Base-by-base conservation (phyloP, 2,888 invertebrate genomes). In the Pimpla rufipes region DNA sequence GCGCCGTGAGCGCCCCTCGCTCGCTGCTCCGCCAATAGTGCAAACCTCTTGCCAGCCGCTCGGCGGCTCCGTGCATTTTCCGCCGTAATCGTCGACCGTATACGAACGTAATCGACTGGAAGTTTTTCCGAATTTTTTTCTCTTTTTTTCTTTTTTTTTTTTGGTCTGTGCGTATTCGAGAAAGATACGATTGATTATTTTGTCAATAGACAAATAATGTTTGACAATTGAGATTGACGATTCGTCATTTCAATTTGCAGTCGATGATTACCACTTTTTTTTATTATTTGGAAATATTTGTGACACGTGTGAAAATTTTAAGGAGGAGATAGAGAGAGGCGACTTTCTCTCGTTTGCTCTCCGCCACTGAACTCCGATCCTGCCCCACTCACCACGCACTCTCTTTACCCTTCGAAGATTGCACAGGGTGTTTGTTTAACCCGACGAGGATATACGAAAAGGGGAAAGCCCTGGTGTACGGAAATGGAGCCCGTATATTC, bases 1-100 rank as follows among this genome's bases (percentile, higher is more conserved):
- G 57, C 74, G 74, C 62, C 47, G 74, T 62, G 62, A 59, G 57
- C 45, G 62, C 59, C 74, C 50, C 45, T 35, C 45, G 68, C 80
- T 70, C 77, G 50, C 37, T 73, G n/a, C 62, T 21, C 57, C 71
- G 66, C 57, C 81, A 45, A 47, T 74, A 59, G 45, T 37, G 18
- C 21, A 42, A 21, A 45, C 23, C 18, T 40, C 35, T 29, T 29
- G 5, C 13, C 62, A 66, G 66, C n/a, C 45, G 23, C n/a, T 13
- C 13, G 42, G 42, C 66, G 23, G 5, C 13, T 5, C 1, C 62
- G n/a, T n/a, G 37, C 7, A 18, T 18, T 62, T 37, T 62, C 23
- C n/a, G 16, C 6, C n/a, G 7, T 7, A 11, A 50, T 50, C 50
- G 3, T 50, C 16, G n/a, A 6, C 50, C n/a, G 50, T 50, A 11